Conservation (phyloP, 2,113 vertebrate species). For the Cricetomys ansorgei region DNA sequence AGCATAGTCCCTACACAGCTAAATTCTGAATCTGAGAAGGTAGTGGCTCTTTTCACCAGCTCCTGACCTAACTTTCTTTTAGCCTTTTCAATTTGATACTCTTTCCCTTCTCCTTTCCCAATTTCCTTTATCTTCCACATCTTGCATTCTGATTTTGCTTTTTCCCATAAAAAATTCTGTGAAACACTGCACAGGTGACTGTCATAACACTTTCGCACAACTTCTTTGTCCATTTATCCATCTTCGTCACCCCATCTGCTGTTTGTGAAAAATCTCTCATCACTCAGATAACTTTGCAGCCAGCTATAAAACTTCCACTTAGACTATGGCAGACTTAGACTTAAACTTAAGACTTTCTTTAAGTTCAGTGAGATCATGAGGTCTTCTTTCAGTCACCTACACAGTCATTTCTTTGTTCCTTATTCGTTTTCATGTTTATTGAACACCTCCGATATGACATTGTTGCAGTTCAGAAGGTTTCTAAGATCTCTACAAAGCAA, state of each 20-base stretch:
- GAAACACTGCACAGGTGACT: neutral
- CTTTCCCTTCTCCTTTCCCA: neutral
- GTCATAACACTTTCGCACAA: neutral
- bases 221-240: neutral
- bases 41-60: neutral
- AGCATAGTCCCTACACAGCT: neutral
- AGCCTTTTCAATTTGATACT: neutral
- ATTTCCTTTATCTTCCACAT: neutral
- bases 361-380: neutral
- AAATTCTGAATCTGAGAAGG: neutral
- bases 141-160: neutral
- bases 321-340: neutral
- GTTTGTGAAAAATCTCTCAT: neutral
- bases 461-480: neutral
- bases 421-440: neutral
- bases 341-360: neutral
- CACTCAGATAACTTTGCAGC: neutral
- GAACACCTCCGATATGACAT: neutral
- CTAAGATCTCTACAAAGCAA: neutral
- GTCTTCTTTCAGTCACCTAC: neutral
- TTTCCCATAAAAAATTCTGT: neutral
- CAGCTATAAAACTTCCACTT: no score
- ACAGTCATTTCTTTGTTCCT: neutral
- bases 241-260: neutral
- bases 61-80: neutral